phyloP scores from a whole-genome alignment of 2,888 invertebrate species.

The Griposia aprilina region DNA sequence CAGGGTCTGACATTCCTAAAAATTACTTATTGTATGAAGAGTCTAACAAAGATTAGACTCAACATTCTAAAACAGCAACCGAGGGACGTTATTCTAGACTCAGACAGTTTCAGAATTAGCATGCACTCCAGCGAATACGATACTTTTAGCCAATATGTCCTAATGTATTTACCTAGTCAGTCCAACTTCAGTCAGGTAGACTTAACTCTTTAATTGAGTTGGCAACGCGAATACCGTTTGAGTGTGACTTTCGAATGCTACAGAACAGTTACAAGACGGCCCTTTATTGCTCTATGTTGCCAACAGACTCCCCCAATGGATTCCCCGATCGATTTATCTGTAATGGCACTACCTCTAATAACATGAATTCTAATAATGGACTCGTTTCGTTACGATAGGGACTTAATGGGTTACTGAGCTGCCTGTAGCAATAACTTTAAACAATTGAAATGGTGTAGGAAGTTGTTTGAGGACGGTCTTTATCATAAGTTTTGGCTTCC shows the following conservation, averaged over 20 bases:
- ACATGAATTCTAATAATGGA: slow-evolving; percentile 55
- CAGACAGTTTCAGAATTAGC: slow-evolving; percentile 12
- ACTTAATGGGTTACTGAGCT: slow-evolving; percentile 40
- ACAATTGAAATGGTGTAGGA: slow-evolving; percentile 30
- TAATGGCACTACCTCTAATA: slow-evolving; percentile 55
- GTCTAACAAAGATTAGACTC: neutral
- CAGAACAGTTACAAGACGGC: slow-evolving; percentile 64
- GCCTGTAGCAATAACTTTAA: slow-evolving; percentile 25
- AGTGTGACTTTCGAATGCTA: slow-evolving; percentile 69
- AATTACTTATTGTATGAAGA: neutral
- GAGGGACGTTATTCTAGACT: neutral
- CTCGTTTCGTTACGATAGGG: slow-evolving; percentile 34
- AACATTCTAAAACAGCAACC: neutral
- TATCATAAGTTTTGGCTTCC: neutral
- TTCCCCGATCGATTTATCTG: slow-evolving; percentile 51
- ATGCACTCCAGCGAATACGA: slow-evolving; percentile 12
- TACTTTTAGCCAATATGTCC: slow-evolving; percentile 27
- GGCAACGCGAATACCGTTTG: slow-evolving; percentile 66
- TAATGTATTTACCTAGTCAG: slow-evolving; percentile 30
- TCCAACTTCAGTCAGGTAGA: slow-evolving; percentile 52
- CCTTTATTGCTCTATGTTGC: slow-evolving; percentile 70
- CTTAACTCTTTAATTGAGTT: slow-evolving; percentile 78
- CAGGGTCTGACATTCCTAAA: neutral
- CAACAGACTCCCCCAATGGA: slow-evolving; percentile 68
- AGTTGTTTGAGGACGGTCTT: slow-evolving; percentile 2